Conservation (phyloP, 2,888 invertebrate genomes). For the Diarsia dahlii region DNA sequence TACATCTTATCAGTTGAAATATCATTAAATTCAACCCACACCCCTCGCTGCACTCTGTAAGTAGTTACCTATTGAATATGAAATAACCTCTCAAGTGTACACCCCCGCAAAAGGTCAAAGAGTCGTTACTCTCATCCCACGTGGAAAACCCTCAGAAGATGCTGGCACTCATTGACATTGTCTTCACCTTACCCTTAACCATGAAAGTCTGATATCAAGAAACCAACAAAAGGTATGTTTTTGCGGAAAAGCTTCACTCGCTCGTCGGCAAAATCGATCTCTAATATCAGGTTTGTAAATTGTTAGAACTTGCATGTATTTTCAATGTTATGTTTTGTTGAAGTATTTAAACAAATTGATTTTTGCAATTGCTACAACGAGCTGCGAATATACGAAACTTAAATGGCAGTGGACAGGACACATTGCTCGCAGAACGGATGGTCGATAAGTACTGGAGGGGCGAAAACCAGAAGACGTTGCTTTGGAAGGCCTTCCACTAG, state of each 20-base stretch:
- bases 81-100: background rate
- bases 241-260: conserved; percentile 19
- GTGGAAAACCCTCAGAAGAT: conserved; percentile 12
- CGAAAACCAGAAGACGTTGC: too few species aligned
- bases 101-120: conserved; percentile 16
- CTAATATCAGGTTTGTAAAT: conserved; percentile 10
- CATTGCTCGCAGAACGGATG: too few species aligned
- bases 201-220: conserved; percentile 26
- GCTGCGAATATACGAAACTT: too few species aligned
- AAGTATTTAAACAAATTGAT: background rate
- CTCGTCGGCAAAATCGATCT: conserved; percentile 30
- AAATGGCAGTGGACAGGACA: too few species aligned
- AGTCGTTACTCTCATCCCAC: conserved; percentile 21
- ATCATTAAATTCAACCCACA: background rate
- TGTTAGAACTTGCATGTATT: conserved; percentile 1
- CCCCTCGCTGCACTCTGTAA: background rate
- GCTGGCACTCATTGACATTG: conserved; percentile 17
- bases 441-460: too few species aligned
- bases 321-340: background rate
- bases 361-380: background rate
- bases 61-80: background rate
- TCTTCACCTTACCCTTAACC: conserved; percentile 30
- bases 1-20: background rate
- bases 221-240: conserved; percentile 28
- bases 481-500: too few species aligned